Conservation (phyloP, 53 echinoderm and acorn worm species). For the Glandiceps talaboti region DNA sequence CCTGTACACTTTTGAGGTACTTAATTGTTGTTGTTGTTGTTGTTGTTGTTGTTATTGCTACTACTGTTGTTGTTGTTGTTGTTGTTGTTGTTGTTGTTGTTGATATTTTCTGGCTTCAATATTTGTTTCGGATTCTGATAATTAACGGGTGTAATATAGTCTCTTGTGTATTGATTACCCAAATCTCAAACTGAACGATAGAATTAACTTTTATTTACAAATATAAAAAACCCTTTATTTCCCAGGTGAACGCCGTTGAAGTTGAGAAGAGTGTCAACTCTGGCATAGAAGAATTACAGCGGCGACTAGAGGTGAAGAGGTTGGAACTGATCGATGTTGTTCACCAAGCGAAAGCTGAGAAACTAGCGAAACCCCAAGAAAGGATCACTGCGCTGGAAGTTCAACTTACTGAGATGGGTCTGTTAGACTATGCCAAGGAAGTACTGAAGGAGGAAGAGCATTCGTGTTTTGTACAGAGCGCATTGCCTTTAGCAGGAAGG, state of each 20-base stretch:
- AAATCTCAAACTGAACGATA: too few species aligned
- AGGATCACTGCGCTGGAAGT: background rate
- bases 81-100: too few species aligned
- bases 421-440: slow-evolving; percentile 48
- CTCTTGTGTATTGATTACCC: too few species aligned
- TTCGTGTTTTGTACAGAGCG: slow-evolving; percentile 47
- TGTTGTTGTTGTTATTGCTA: too few species aligned
- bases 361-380: slow-evolving; percentile 20
- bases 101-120: too few species aligned
- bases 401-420: slow-evolving; percentile 12
- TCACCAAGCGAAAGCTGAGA: slow-evolving; percentile 17
- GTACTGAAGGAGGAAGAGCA: slow-evolving; percentile 52
- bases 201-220: too few species aligned
- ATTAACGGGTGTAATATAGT: too few species aligned
- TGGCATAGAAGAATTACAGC: slow-evolving; percentile 12
- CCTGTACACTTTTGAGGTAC: too few species aligned
- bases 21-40: too few species aligned
- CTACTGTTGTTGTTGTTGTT: too few species aligned
- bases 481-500: slow-evolving; percentile 30
- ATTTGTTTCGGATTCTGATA: too few species aligned
- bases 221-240: too few species aligned
- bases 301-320: slow-evolving; percentile 44
- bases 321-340: slow-evolving; percentile 23
- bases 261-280: background rate
- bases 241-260: background rate